Evolutionary conservation across 2,113 vertebrate species (phyloP), one percentile per base, ranked within the genome.

Genomic region (Indicator indicator): DNA sequence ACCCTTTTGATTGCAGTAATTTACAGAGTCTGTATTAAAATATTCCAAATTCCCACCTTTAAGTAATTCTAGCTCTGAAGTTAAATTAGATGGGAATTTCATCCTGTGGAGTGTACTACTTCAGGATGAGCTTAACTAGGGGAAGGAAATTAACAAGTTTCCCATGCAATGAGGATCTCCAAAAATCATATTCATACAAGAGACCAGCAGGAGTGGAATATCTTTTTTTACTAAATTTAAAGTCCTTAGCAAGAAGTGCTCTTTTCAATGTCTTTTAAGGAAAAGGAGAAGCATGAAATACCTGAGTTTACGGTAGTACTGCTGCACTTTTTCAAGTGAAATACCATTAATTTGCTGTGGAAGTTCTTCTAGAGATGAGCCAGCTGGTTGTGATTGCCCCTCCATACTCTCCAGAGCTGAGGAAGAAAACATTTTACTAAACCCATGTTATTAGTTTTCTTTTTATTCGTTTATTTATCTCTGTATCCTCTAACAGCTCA

Each of bases 301-400:
- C 99, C 99, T 99, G 98, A 99, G 99, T 97, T 97, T 99, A 70
- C 99, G 98, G 97, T 99, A 99, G 96, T 99, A 99, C 87, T 98
- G 98, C 94, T 99, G 99, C 86, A 99, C 99, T 97, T 99, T 99
- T 97, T 99, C 99, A 36, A 99, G 98, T 18, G 99, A 99, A 81
- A 98, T 76, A 5, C 97, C 96, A 12, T 99, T 99, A 89, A 98
- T 99, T 90, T 99, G 98, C 97, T 99, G 99, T 93, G 99, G 98
- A 88, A 99, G 96, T 81, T 99, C 99, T 89, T 99, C 99, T 94
- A 97, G 96, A 5, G 86, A 69, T 50, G 92, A 96, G 60, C 95
- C 97, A 75, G 98, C 98, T 84, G 98, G 97, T 83, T 98, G 97
- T 32, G 97, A 92, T 1, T 97, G 97, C 42, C 98, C 98, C 72